Base-by-base conservation (phyloP, 2,113 vertebrate species). In the Thinocorus orbignyianus region DNA sequence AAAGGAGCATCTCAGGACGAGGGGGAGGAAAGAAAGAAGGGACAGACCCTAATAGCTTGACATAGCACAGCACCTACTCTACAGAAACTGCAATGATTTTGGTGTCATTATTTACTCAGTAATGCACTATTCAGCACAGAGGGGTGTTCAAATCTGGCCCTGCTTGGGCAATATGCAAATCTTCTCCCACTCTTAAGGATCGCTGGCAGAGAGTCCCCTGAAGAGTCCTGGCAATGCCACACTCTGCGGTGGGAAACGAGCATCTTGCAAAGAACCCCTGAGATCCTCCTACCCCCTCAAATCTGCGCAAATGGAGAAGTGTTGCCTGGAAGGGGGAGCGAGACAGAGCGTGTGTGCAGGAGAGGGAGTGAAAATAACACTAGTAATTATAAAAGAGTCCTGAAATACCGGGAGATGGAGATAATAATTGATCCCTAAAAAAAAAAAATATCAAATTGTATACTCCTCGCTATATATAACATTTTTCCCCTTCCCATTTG, bases 211-310 rank as follows among this genome's bases (percentile, higher is more conserved):
- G 91, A 95, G 93, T 96, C 92, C 88, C 89, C 95, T 97, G 94
- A 96, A 97, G 86, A 97, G 92, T 94, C 92, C 95, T 97, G 95
- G 97, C 96, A 97, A 93, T 93, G 96, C 95, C 93, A 94, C 93
- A 95, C 78, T 77, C 94, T 55, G 89, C 51, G 33, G 91, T 96
- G 86, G 95, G 95, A 70, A 97, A 87, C 62, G 12, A 97, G 93
- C 94, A 97, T 97, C 96, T 96, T 95, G 95, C 84, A 79, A 94
- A 95, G 92, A 91, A 95, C 89, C 95, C 81, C 91, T 85, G 88
- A 96, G 95, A 95, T 88, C 42, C 81, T 93, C 81, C 92, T 94
- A 93, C 93, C 90, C 96, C 88, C 94, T 93, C 89, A 96, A 95
- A 96, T 96, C 97, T 97, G 95, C 85, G 60, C 74, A 24, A 97